Evolutionary conservation across 1,140 invertebrate genomes (phyloP).

Genomic region (Drosophila lacertosa): DNA sequence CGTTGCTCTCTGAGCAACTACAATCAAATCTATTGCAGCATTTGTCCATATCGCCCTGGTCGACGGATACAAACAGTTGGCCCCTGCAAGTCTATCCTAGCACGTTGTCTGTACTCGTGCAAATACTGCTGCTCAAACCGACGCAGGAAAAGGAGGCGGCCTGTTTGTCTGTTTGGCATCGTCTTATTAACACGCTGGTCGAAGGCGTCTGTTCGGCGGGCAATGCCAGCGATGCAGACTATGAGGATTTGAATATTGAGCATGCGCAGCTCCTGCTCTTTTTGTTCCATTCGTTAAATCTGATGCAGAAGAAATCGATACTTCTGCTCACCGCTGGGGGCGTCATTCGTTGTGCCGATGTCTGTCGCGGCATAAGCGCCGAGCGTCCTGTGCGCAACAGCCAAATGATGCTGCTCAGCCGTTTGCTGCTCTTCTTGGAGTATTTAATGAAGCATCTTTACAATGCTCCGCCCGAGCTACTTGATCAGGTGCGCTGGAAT

Average conservation of each 20-base stretch:
- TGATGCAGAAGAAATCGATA: conserved; percentile 98
- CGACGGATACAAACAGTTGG: conserved; percentile 88
- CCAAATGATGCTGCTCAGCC: conserved; percentile 92
- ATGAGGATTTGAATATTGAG: conserved; percentile 95
- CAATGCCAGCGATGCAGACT: conserved; percentile 62
- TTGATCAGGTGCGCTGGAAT: conserved; percentile 89
- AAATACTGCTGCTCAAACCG: conserved; percentile 91
- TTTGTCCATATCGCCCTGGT: conserved; percentile 91
- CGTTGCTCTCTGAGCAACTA: conserved; percentile 87
- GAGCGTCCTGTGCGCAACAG: conserved; percentile 85
- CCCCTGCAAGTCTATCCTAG: conserved; percentile 93
- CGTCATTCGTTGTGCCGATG: conserved; percentile 88
- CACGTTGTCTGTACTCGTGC: conserved; percentile 90
- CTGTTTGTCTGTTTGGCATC: conserved; percentile 95
- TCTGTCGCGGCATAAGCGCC: conserved; percentile 85
- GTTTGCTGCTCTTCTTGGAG: conserved; percentile 95
- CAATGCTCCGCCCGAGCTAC: conserved; percentile 90
- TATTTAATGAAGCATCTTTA: conserved; percentile 98
- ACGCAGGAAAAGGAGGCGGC: conserved; percentile 94
- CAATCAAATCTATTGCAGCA: conserved; percentile 90
- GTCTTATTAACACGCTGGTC: conserved; percentile 93
- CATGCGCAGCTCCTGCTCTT: conserved; percentile 97
- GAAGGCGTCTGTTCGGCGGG: conserved; percentile 87
- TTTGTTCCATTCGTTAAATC: conserved; percentile 95
- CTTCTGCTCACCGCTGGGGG: conserved; percentile 91